These are phyloP conservation scores for Brachyrhaphis roseni DNA, from an alignment of 2,797 vertebrate species.

Conservation along the genomic window DNA sequence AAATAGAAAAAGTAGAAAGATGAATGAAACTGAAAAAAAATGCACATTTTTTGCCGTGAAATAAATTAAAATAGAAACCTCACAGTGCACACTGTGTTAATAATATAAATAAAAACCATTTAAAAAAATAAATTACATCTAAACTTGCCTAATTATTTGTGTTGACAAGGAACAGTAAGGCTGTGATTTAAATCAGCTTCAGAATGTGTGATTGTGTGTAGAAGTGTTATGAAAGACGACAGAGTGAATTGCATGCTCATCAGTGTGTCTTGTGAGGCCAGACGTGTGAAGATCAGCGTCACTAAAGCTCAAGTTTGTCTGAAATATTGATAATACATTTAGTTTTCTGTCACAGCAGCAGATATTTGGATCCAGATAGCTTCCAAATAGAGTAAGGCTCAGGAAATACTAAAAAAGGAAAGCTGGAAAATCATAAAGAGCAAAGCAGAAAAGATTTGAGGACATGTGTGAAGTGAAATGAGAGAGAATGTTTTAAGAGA, in stretches of 20 bases:
- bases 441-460: slow-evolving; percentile 33
- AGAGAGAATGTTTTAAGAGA: slow-evolving; percentile 49
- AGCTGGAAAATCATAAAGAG: slow-evolving; percentile 27
- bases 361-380: slow-evolving; percentile 1
- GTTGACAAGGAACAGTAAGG: background rate
- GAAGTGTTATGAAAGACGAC: slow-evolving; percentile 33
- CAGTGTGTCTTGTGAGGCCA: slow-evolving; percentile 16
- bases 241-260: slow-evolving; percentile 27
- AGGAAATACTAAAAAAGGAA: slow-evolving; percentile 34
- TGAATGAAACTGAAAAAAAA: background rate
- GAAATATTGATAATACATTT: slow-evolving; percentile 10
- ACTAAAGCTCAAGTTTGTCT: slow-evolving; percentile 20
- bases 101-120: background rate
- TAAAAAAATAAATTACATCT: background rate
- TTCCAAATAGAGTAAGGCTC: slow-evolving; percentile 26
- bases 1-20: background rate
- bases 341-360: slow-evolving; percentile 21
- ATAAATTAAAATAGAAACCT: background rate
- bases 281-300: slow-evolving; percentile 27
- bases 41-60: background rate
- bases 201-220: slow-evolving; percentile 31
- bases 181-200: slow-evolving; percentile 16
- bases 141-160: background rate
- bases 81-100: background rate
- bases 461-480: slow-evolving; percentile 55